Evolutionary conservation across 2,888 invertebrate genomes (phyloP), one percentile per base, ranked within the genome.

Genomic region (Labia minor): DNA sequence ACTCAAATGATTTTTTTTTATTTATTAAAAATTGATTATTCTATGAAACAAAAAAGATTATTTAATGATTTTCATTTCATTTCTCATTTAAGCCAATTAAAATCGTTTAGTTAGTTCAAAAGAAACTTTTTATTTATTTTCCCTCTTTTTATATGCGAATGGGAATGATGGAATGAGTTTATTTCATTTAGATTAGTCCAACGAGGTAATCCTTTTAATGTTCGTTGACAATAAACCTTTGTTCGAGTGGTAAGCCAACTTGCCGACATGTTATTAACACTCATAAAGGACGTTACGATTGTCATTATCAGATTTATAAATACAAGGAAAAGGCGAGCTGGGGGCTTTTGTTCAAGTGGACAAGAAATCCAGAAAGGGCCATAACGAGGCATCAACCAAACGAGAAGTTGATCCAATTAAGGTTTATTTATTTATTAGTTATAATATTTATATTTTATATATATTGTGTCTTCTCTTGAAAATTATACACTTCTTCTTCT

Each of bases 221-320:
- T 11, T 11, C 49, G 14, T 49, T 49, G 49, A 49, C 49, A 49
- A 49, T 49, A 49, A 49, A 49, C 49, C 49, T 49, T 49, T 49
- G 49, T 49, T 49, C 49, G n/a, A 49, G 49, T 16, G 49, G 49
- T 4, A 49, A 49, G 49, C 49, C 49, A 49, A 14, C 49, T 49
- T 49, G 49, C 49, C 49, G 49, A 49, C 49, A 49, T 49, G 49
- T 49, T 49, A 49, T 49, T 49, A 49, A 49, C 49, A 49, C 49
- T 49, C 49, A 49, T 49, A 49, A 49, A 49, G 49, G 49, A 49
- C 49, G 49, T 49, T 49, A 49, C 49, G 49, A 49, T 49, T 49
- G 49, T 16, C 49, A 49, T 49, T 49, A 49, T 49, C 49, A 49
- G 49, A 49, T 49, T 49, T 49, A 49, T 49, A 49, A 3, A 49